Base-by-base conservation (phyloP, 64 coral and sea anemone species). In the Porites lutea region DNA sequence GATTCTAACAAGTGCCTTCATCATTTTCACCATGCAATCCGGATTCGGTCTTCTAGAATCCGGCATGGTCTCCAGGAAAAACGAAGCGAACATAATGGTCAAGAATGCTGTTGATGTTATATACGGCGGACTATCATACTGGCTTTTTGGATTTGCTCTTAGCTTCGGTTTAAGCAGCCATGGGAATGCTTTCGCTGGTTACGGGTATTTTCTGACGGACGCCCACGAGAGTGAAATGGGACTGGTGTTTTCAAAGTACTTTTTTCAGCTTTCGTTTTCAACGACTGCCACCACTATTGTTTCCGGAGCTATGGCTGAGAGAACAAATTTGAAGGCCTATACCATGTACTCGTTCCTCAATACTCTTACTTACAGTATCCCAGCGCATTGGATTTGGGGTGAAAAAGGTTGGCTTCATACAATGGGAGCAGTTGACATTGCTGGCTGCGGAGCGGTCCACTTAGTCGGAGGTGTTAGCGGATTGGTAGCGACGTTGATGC, bases 11-110 rank as follows among this genome's bases (percentile, higher is more conserved):
- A 91, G 89, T 20, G 89, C 89, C 3, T 91, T 91, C 16, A 82
- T 91, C 68, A 91, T 91, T 44, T 91, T 91, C n/a, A 91, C 89
- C 16, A 91, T 91, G 89, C 77, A 91, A 44, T 91, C 89, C 4
- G 89, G 89, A 51, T 91, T 91, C 52, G 89, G 89, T 47, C 89
- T 91, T 8, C 20, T 91, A 10, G 78, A 91, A 71, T 79, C 89
- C 8, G 89, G 89, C 21, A 83, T 91, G 89, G 89, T 72, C 9
- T 91, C 89, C 2, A 83, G 66, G 20, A 91, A 91, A 80, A 91
- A 90, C 44, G 89, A 90, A 19, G 77, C 75, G 1, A 90, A 90
- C 52, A 80, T 90, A 8, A 90, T 90, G 89, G 78, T 79, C 61
- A 90, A 90, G 54, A 90, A 90, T 13, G 77, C 77, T 3, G 51